A percentile compares a stretch with the other conserved stretches of the same genome.
Evolutionary conservation across 2,888 invertebrate species (phyloP).

Genomic region (Prosopocoilus inquinatus): DNA sequence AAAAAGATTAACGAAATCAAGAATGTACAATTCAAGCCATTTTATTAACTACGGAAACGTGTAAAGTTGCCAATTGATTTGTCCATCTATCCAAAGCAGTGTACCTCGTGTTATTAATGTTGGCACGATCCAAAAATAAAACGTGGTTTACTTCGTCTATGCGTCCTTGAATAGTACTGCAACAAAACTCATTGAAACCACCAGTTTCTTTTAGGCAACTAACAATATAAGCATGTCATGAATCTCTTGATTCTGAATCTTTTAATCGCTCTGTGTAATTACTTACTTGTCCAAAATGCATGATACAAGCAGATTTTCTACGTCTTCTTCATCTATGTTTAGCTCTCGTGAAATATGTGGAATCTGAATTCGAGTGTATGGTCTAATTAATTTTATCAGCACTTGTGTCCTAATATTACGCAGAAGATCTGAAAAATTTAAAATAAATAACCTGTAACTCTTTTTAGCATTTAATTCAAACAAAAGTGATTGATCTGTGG

Average conservation of each 20-base stretch:
- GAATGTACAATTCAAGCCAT: constrained; percentile 55
- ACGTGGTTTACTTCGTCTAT: constrained; percentile 95
- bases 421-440: constrained; percentile 67
- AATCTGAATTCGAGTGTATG: constrained; percentile 97
- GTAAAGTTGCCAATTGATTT: constrained; percentile 82
- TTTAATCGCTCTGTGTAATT: constrained; percentile 3
- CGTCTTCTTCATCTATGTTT: constrained; percentile 91
- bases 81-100: constrained; percentile 96
- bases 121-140: constrained; percentile 78
- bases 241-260: background rate
- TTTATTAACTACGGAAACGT: constrained; percentile 89
- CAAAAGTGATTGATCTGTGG: too few species aligned
- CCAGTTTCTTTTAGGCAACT: too few species aligned
- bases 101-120: constrained; percentile 82
- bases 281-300: constrained; percentile 96
- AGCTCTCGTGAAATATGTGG: constrained; percentile 95
- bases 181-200: constrained; percentile 25
- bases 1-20: too few species aligned
- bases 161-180: constrained; percentile 79
- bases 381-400: constrained; percentile 93
- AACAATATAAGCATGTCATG: background rate
- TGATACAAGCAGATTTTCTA: constrained; percentile 93
- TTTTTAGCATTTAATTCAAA: too few species aligned
- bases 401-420: constrained; percentile 97
- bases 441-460: too few species aligned